Conservation (phyloP, 2,113 vertebrate species). For the Stegostoma tigrinum region DNA sequence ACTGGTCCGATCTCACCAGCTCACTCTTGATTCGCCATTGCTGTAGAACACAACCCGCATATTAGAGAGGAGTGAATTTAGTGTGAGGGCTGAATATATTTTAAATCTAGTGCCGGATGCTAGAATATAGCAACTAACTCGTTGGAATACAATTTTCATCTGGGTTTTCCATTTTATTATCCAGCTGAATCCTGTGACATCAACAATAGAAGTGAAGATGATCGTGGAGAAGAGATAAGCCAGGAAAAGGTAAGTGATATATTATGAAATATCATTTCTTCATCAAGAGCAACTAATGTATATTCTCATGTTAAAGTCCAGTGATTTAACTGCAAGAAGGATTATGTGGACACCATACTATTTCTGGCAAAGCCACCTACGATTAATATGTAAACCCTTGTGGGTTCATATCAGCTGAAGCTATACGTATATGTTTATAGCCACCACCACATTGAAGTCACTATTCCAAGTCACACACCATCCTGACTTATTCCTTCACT, state of each 20-base stretch:
- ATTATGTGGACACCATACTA: not conserved
- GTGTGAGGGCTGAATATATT: not conserved
- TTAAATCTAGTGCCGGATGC: not conserved
- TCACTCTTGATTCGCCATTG: too few relatives aligned
- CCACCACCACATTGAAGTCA: too few relatives aligned
- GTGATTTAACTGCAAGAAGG: not conserved
- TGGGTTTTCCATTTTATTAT: not conserved
- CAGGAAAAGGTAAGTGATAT: not conserved
- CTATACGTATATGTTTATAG: not conserved
- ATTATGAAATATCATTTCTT: not conserved
- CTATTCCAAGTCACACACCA: too few relatives aligned
- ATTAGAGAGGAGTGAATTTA: not conserved
- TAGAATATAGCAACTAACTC: not conserved
- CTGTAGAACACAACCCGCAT: too few relatives aligned
- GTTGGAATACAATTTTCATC: not conserved
- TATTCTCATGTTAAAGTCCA: not conserved
- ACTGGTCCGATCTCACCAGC: too few relatives aligned
- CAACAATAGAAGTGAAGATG: slow-evolving; percentile 19
- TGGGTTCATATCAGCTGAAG: not conserved
- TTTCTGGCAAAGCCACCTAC: not conserved
- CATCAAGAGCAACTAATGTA: not conserved
- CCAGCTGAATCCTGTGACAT: slow-evolving; percentile 6
- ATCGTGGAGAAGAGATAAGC: not conserved
- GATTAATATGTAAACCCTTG: not conserved
- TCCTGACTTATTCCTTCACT: too few relatives aligned